These are phyloP conservation scores for Ceyx erithaca DNA, from an alignment of 2,797 vertebrate species.

Conservation along the genomic window DNA sequence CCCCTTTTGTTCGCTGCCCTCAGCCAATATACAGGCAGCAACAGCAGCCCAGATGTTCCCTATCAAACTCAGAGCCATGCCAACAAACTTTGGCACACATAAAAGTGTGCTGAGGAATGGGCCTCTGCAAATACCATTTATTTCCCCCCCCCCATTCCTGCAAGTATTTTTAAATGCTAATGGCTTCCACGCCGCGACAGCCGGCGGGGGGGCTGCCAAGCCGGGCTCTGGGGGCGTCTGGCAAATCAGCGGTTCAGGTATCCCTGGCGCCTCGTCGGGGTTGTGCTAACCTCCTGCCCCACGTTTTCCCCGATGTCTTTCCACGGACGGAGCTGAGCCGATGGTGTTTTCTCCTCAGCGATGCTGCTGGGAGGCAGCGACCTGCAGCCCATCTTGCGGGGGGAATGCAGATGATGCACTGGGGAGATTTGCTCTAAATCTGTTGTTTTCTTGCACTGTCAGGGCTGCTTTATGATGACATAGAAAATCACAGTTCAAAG, in stretches of 20 bases:
- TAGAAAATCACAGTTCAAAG: not conserved
- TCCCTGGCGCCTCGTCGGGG: slow-evolving; percentile 70
- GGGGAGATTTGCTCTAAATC: not conserved
- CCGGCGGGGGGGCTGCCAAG: slow-evolving; percentile 65
- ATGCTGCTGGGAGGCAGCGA: not conserved
- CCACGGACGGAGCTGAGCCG: slow-evolving; percentile 31
- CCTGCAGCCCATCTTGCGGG: rapidly evolving
- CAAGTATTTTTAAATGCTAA: slow-evolving; percentile 85
- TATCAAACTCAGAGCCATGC: slow-evolving; percentile 82
- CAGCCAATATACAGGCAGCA: slow-evolving; percentile 63
- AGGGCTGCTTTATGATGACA: not conserved
- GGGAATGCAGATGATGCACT: not conserved
- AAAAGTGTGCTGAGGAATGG: slow-evolving; percentile 81
- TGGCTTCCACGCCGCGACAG: slow-evolving; percentile 76
- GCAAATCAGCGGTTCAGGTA: slow-evolving; percentile 72
- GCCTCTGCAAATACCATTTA: slow-evolving; percentile 79
- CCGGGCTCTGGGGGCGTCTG: slow-evolving; percentile 71
- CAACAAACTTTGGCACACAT: slow-evolving; percentile 82
- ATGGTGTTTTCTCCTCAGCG: not conserved
- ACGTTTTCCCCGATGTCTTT: slow-evolving; percentile 56
- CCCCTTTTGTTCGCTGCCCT: slow-evolving; percentile 78
- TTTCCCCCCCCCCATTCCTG: slow-evolving; percentile 65
- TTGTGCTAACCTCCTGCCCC: slow-evolving; percentile 58
- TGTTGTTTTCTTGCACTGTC: not conserved
- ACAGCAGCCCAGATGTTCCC: slow-evolving; percentile 84